Conservation (phyloP, 2,797 vertebrate genomes). For the Melanotaenia parkinsoni region DNA sequence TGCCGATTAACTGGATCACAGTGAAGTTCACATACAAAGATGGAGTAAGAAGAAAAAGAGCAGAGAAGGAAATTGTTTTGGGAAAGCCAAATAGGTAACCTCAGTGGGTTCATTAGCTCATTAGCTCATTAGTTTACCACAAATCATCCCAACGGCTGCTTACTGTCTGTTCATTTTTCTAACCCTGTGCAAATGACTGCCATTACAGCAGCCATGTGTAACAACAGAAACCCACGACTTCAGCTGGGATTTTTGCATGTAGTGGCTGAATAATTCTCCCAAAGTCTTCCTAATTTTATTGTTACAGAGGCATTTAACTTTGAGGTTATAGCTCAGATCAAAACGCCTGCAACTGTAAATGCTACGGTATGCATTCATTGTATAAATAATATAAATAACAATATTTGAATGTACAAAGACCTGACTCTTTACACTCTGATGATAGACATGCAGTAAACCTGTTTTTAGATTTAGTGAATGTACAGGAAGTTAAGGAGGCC, state of each 20-base stretch:
- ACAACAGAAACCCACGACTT: constrained; percentile 29
- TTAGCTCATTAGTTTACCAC: constrained; percentile 78
- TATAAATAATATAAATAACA: constrained; percentile 1
- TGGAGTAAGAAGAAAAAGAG: constrained; percentile 2
- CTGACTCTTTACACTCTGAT: constrained; percentile 5
- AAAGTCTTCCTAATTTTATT: constrained; percentile 12
- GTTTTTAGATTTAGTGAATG: constrained; percentile 13
- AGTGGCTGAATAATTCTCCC: constrained; percentile 6
- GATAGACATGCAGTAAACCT: constrained; percentile 12
- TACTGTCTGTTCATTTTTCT: constrained; percentile 70
- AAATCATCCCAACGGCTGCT: constrained; percentile 52
- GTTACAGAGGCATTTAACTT: neutral
- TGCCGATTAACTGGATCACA: constrained; percentile 41
- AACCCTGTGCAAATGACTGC: constrained; percentile 86
- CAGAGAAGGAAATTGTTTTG: constrained; percentile 48
- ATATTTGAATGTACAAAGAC: constrained; percentile 14
- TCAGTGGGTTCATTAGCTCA: constrained; percentile 75
- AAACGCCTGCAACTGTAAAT: constrained; percentile 10
- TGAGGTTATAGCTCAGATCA: neutral
- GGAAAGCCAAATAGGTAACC: constrained; percentile 68
- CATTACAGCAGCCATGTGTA: constrained; percentile 71
- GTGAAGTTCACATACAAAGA: constrained; percentile 30
- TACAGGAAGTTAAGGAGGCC: constrained; percentile 3
- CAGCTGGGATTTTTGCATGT: constrained; percentile 18
- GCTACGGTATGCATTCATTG: neutral